A percentile compares a stretch with the other conserved stretches of the same genome.
phyloP scores from a whole-genome alignment of 1,140 invertebrate species.

The Parasteatoda tepidariorum region DNA sequence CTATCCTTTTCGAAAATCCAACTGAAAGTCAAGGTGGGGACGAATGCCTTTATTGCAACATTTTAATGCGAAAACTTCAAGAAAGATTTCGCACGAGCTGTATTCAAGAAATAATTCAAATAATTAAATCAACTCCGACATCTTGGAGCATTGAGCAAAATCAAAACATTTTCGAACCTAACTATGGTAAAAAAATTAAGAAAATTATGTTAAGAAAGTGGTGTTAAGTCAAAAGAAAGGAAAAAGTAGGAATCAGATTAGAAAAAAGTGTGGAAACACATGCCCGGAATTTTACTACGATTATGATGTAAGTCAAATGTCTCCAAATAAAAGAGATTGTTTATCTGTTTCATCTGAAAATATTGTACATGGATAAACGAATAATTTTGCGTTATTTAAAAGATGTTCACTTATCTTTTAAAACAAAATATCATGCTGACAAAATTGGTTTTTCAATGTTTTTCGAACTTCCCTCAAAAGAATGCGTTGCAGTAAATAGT shows the following conservation, averaged over 20 bases:
- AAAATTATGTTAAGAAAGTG: background rate
- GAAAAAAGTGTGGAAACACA: background rate
- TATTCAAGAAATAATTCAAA: no score
- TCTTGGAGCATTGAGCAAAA: no score
- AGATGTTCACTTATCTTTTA: constrained; percentile 1
- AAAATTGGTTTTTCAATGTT: background rate
- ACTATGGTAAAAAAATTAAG: background rate
- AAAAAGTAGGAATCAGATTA: background rate
- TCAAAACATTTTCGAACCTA: no score
- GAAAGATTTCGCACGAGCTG: no score
- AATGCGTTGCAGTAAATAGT: constrained; percentile 8
- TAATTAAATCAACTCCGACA: no score
- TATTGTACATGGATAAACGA: background rate
- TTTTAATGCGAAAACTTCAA: no score
- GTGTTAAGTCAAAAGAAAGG: background rate
- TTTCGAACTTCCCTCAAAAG: background rate
- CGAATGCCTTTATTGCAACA: no score
- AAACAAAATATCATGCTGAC: background rate
- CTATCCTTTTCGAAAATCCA: no score
- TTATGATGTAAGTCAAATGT: constrained; percentile 1
- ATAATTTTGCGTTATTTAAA: constrained; percentile 1
- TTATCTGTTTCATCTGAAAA: background rate
- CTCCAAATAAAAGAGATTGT: background rate
- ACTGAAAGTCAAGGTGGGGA: no score
- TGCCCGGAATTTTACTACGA: background rate